Conservation (phyloP, 2,797 vertebrate species). For the Poliocrania exsul region DNA sequence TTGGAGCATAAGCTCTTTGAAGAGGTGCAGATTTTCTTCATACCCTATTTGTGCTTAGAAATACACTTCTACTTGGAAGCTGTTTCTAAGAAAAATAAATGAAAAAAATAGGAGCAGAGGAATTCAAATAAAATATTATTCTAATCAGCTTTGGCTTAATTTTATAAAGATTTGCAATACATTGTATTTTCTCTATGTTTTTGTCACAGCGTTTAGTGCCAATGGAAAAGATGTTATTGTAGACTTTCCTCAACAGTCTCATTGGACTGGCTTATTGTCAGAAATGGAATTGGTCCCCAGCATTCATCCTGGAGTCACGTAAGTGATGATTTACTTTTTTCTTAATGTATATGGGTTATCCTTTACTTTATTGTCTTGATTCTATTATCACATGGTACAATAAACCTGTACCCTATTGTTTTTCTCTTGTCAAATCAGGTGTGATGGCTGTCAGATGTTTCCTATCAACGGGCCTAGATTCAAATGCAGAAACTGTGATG, state of each 20-base stretch:
- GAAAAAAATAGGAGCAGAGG: not conserved
- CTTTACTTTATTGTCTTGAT: not conserved
- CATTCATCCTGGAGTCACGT: constrained; percentile 96
- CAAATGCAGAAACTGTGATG: constrained; percentile 96
- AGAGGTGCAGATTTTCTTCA: not conserved
- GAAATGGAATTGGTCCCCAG: constrained; percentile 99
- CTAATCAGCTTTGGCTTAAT: not conserved
- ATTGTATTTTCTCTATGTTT: not conserved
- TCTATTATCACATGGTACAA: not conserved
- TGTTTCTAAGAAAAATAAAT: not conserved
- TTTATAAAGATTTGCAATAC: not conserved
- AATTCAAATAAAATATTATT: not conserved
- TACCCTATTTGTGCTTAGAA: not conserved
- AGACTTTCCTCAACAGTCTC: constrained; percentile 97
- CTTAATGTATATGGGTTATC: not conserved
- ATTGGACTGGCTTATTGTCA: constrained; percentile 96
- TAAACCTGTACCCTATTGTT: not conserved
- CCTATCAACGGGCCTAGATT: constrained; percentile 97
- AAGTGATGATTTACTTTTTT: constrained; percentile 20
- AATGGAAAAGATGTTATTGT: constrained; percentile 99
- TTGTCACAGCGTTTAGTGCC: constrained; percentile 91
- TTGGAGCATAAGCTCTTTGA: not conserved
- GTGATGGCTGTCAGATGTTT: constrained; percentile 98
- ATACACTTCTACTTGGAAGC: not conserved
- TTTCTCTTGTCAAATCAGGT: constrained; percentile 77